These are phyloP conservation scores for Lordiphosa collinella DNA, from an alignment of 1,140 invertebrate genomes.

Conservation along the genomic window DNA sequence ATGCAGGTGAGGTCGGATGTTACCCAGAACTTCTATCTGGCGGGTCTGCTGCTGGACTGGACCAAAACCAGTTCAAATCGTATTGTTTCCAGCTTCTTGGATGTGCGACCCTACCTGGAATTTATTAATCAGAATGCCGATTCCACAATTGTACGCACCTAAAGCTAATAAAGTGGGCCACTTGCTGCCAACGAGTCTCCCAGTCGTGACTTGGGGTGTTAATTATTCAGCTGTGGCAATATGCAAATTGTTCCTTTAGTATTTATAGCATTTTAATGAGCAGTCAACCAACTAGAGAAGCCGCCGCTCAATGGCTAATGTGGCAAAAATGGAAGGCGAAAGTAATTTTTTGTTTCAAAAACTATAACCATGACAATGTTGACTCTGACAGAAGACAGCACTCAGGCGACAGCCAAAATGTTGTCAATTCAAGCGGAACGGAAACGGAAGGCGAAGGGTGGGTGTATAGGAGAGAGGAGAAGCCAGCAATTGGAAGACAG, in stretches of 20 bases:
- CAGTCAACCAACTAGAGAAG: constrained; percentile 32
- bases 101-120: constrained; percentile 39
- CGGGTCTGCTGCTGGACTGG: constrained; percentile 45
- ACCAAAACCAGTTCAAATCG: neutral
- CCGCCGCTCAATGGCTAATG: constrained; percentile 46
- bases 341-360: constrained; percentile 8
- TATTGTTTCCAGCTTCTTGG: constrained; percentile 44
- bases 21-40: constrained; percentile 47
- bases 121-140: constrained; percentile 50
- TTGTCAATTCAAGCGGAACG: constrained; percentile 40
- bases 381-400: constrained; percentile 21
- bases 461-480: neutral
- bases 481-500: neutral
- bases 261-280: constrained; percentile 65
- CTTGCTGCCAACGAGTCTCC: constrained; percentile 44
- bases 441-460: constrained; percentile 33
- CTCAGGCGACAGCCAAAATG: constrained; percentile 51
- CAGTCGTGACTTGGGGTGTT: constrained; percentile 31
- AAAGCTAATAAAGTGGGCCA: constrained; percentile 25
- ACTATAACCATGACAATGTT: constrained; percentile 13
- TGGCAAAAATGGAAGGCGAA: constrained; percentile 52
- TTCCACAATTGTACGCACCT: constrained; percentile 27
- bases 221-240: constrained; percentile 62
- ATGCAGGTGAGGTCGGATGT: constrained; percentile 35
- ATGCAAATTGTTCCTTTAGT: constrained; percentile 62